Evolutionary conservation across 2,113 vertebrate species (phyloP).

Genomic region (Platichthys stellatus): DNA sequence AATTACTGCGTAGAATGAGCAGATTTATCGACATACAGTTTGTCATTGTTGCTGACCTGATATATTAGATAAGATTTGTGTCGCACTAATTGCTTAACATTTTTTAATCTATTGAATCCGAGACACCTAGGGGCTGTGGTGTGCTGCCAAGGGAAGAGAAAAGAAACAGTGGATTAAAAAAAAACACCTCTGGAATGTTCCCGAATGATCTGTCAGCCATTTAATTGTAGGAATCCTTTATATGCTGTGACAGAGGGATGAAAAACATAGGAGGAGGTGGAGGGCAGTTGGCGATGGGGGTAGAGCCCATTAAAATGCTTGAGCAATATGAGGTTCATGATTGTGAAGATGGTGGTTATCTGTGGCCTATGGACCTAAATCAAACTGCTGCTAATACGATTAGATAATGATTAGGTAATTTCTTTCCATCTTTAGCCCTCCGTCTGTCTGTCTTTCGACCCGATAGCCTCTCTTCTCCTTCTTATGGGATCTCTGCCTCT

Average conservation of each 20-base stretch:
- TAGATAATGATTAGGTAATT: conserved; percentile 49
- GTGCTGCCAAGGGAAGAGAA: conserved; percentile 25
- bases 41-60: conserved; percentile 55
- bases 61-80: conserved; percentile 67
- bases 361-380: conserved; percentile 64
- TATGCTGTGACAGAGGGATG: conserved; percentile 46
- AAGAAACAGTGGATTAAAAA: conserved; percentile 55
- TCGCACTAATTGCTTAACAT: conserved; percentile 64
- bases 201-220: conserved; percentile 66
- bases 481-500: no score
- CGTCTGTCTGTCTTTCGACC: conserved; percentile 2
- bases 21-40: conserved; percentile 26
- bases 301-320: conserved; percentile 73
- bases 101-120: conserved; percentile 60
- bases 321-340: conserved; percentile 73
- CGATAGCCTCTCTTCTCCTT: conserved; percentile 8
- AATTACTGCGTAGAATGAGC: conserved; percentile 30
- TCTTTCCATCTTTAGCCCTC: not conserved
- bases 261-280: conserved; percentile 15
- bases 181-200: conserved; percentile 47
- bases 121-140: conserved; percentile 33
- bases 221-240: conserved; percentile 68
- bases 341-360: conserved; percentile 68
- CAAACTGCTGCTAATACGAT: conserved; percentile 61
- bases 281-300: not conserved